phyloP scores from a whole-genome alignment of 2,797 vertebrate species.

The Oreortyx pictus region DNA sequence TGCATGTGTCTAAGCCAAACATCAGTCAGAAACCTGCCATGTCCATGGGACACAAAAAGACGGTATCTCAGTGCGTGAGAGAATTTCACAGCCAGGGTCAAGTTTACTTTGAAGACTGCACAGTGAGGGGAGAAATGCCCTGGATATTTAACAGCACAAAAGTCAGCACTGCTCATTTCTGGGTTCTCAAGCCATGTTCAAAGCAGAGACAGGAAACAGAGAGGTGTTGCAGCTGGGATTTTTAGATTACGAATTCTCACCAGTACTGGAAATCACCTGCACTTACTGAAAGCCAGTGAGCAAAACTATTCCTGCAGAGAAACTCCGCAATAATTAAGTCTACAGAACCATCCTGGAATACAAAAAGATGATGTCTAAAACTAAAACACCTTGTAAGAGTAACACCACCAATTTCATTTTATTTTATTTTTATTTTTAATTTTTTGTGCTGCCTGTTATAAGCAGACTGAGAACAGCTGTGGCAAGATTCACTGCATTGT shows the following conservation, averaged over 20 bases:
- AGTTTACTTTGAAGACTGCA: constrained; percentile 58
- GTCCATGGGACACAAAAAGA: constrained; percentile 39
- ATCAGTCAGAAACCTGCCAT: constrained; percentile 63
- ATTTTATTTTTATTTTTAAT: neutral
- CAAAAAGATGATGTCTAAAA: neutral
- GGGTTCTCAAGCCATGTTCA: neutral
- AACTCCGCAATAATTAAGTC: neutral
- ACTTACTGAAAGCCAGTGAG: neutral
- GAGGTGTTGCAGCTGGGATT: neutral
- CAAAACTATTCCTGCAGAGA: neutral
- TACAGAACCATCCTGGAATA: neutral
- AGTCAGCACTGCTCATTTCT: neutral
- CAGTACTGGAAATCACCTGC: neutral
- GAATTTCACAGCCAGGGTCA: constrained; percentile 58
- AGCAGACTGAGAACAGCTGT: neutral
- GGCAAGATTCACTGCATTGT: neutral
- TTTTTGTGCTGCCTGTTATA: neutral
- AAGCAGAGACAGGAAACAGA: neutral
- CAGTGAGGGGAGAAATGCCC: neutral
- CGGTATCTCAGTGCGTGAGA: constrained; percentile 5
- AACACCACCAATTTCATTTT: neutral
- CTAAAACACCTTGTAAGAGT: neutral
- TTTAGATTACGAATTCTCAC: neutral
- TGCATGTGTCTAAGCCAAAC: constrained; percentile 42
- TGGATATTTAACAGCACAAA: constrained; percentile 20